These are phyloP conservation scores for Ceyx margarethae DNA, from an alignment of 2,113 vertebrate genomes.

Conservation along the genomic window DNA sequence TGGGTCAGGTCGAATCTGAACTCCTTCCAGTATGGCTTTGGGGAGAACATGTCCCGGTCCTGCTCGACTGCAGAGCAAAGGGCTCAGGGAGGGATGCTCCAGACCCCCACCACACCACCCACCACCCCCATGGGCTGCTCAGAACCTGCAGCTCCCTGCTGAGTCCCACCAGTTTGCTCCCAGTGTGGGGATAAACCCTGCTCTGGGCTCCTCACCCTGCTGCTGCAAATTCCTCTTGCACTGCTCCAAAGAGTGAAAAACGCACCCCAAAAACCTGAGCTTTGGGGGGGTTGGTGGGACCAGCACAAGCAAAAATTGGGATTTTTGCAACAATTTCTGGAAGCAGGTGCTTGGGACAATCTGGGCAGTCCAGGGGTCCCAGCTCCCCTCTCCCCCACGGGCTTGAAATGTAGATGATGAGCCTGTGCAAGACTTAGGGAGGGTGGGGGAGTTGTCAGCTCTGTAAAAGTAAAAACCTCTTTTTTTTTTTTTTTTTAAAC, in stretches of 20 bases:
- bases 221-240: not conserved
- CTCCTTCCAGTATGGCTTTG: constrained; percentile 94
- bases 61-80: constrained; percentile 83
- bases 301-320: not conserved
- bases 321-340: not conserved
- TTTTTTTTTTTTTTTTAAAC: fast-evolving
- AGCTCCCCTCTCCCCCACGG: not conserved
- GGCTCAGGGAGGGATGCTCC: not conserved
- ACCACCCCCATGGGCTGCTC: not conserved
- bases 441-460: not conserved
- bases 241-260: not conserved
- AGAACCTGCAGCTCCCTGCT: fast-evolving
- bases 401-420: not conserved
- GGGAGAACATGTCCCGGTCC: constrained; percentile 82
- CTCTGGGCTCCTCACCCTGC: fast-evolving
- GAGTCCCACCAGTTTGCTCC: fast-evolving
- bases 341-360: not conserved
- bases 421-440: fast-evolving
- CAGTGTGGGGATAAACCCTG: fast-evolving
- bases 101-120: fast-evolving
- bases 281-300: not conserved
- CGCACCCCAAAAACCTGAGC: fast-evolving
- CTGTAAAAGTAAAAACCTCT: not conserved
- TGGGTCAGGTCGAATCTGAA: constrained; percentile 92
- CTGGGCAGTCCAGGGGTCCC: not conserved